Conservation (phyloP, 2,113 vertebrate genomes). For the Xenopus borealis region DNA sequence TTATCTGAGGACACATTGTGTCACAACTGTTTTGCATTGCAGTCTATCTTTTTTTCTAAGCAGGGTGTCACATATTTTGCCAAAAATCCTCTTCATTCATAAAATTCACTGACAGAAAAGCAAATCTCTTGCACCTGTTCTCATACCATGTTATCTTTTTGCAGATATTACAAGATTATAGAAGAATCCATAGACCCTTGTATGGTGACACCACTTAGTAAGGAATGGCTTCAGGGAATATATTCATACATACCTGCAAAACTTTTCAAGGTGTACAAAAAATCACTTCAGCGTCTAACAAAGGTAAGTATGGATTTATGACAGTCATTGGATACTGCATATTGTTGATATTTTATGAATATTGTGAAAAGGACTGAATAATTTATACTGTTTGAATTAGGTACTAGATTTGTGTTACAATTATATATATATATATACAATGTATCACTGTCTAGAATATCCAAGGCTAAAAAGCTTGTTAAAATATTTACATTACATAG, state of each 20-base stretch:
- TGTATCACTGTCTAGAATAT: too few relatives aligned
- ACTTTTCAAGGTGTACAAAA: not conserved
- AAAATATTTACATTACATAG: too few relatives aligned
- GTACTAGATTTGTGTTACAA: too few relatives aligned
- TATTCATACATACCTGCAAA: slow-evolving; percentile 3
- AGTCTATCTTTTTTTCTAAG: slow-evolving; percentile 46
- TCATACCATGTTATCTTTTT: slow-evolving; percentile 53
- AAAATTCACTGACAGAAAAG: slow-evolving; percentile 45
- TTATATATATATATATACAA: too few relatives aligned
- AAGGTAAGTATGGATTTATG: slow-evolving; percentile 60
- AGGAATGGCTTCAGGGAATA: slow-evolving; percentile 35
- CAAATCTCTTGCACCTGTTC: slow-evolving; percentile 38
- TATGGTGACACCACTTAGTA: not conserved
- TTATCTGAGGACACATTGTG: slow-evolving; percentile 49
- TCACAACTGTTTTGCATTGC: slow-evolving; percentile 23
- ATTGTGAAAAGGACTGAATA: slow-evolving; percentile 45
- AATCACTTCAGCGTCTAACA: slow-evolving; percentile 35
- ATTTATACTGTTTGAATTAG: slow-evolving; percentile 44
- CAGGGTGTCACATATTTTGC: slow-evolving; percentile 38
- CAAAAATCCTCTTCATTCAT: slow-evolving; percentile 19
- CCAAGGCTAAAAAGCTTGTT: too few relatives aligned
- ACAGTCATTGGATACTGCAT: slow-evolving; percentile 42
- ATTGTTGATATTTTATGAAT: slow-evolving; percentile 51
- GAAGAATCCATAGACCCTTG: slow-evolving; percentile 33
- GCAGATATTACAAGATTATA: slow-evolving; percentile 53